phyloP scores from a whole-genome alignment of 2,113 vertebrate genomes.

The Neolamprologus caudopunctatus region DNA sequence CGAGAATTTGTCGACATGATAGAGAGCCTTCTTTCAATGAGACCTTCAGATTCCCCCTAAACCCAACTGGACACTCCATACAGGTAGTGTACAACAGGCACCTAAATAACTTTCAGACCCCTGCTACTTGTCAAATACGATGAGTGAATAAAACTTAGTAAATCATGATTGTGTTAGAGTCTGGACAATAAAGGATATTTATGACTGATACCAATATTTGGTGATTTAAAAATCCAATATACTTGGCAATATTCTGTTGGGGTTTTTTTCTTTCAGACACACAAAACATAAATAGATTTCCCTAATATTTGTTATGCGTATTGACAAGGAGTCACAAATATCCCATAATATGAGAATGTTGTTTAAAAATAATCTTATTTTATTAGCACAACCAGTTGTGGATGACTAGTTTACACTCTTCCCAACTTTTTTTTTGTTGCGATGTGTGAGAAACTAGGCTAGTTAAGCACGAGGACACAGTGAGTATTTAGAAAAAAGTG shows the following conservation, averaged over 20 bases:
- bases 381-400: neutral
- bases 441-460: neutral
- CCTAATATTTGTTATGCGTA: neutral
- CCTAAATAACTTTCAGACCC: neutral
- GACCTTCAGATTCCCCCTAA: slow-evolving; percentile 93
- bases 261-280: neutral
- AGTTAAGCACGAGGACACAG: neutral
- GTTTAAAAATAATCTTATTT: neutral
- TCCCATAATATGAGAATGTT: neutral
- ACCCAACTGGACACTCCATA: slow-evolving; percentile 92
- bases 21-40: slow-evolving; percentile 98
- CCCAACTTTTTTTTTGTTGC: neutral
- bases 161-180: neutral
- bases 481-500: neutral
- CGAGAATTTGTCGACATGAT: slow-evolving; percentile 95
- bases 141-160: neutral
- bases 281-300: neutral
- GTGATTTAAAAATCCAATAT: neutral
- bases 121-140: neutral
- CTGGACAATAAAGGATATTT: neutral
- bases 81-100: slow-evolving; percentile 75
- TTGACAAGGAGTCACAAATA: neutral
- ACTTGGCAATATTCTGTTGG: neutral
- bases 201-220: neutral
- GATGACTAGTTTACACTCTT: neutral